Evolutionary conservation across 2,113 vertebrate species (phyloP).

Genomic region (Limnothrissa miodon): DNA sequence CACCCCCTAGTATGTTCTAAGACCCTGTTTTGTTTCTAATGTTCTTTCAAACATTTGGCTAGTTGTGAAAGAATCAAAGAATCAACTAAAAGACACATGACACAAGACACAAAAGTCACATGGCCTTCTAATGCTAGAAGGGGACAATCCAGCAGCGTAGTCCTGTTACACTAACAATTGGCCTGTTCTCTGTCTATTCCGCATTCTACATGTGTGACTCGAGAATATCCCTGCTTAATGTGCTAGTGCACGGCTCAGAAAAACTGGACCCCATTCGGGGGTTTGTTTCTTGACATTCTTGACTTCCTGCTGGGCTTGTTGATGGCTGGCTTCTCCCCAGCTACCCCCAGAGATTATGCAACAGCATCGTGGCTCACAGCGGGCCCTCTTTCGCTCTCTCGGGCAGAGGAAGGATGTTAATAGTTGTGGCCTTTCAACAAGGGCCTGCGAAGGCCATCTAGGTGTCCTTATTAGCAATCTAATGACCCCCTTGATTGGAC

Average conservation of each 20-base stretch:
- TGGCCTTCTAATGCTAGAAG: neutral
- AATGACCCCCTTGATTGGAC: neutral
- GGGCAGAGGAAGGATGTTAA: neutral
- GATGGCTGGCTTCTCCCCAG: constrained; percentile 4
- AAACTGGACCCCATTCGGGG: neutral
- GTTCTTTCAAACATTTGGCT: neutral
- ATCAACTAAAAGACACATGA: neutral
- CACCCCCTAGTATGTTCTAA: neutral
- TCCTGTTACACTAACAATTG: neutral
- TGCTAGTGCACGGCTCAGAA: neutral
- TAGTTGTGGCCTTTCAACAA: neutral
- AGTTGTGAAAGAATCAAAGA: neutral
- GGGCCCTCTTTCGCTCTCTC: neutral
- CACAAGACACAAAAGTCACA: too few relatives aligned
- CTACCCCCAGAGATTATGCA: neutral
- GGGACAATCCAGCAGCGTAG: neutral
- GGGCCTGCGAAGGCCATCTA: neutral
- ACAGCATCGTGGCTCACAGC: neutral
- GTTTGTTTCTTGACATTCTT: constrained; percentile 18
- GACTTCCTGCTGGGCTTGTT: neutral
- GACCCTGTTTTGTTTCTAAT: neutral
- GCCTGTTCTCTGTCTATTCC: neutral
- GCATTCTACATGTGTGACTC: neutral
- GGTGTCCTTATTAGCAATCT: neutral
- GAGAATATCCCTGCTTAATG: neutral